Base-by-base conservation (phyloP, 2,888 invertebrate genomes). In the Didymodactylos carnosus region DNA sequence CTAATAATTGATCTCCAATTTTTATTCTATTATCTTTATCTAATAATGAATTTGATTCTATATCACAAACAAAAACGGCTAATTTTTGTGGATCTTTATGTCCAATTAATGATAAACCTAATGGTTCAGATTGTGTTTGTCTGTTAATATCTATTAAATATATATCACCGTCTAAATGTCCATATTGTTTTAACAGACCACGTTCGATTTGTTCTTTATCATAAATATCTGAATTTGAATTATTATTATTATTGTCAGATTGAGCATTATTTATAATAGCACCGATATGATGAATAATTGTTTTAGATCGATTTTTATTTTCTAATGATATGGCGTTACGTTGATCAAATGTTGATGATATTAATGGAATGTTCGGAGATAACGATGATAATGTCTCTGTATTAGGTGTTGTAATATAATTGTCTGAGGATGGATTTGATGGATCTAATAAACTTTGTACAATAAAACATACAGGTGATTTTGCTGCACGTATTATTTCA, bases 401-500 rank as follows among this genome's bases (percentile, higher is more conserved):
- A n/a, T n/a, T n/a, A n/a, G n/a, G n/a, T n/a, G n/a, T n/a, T n/a
- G n/a, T n/a, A n/a, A n/a, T n/a, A n/a, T n/a, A n/a, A n/a, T n/a
- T n/a, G n/a, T n/a, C n/a, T n/a, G n/a, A n/a, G n/a, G n/a, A n/a
- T n/a, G n/a, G n/a, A n/a, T n/a, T n/a, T 62, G 53, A 16, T 19
- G 69, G 72, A 14, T 80, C 80, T 69, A 79, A 77, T 23, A 90
- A 84, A 75, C 89, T 89, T 85, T 97, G 95, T 69, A 97, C 90
- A 49, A 93, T 88, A 80, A 98, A 90, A 41, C 88, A 88, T 76
- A 98, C 92, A 72, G 90, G 90, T 82, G 90, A 91, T 29, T 90
- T 88, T 23, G 95, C 90, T 73, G 90, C 89, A 82, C 92, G 89
- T 80, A 98, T 97, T 13, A 92, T 89, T 83, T 92, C 90, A 16